Conservation (phyloP, 2,113 vertebrate genomes). For the Ictalurus punctatus region DNA sequence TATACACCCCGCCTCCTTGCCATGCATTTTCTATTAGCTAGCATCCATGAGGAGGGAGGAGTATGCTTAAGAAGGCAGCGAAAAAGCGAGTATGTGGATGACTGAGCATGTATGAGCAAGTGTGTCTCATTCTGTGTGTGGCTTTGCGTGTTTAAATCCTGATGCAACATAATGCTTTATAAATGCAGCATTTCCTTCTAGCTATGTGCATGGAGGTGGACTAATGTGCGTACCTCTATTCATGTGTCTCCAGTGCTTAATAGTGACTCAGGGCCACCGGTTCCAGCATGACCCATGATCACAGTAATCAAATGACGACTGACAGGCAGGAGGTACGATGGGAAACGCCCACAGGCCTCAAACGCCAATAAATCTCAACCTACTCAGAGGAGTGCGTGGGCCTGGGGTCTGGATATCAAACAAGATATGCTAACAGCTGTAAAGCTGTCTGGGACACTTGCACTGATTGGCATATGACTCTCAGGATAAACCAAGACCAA, state of each 20-base stretch:
- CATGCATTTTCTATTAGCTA: conserved; percentile 45
- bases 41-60: conserved; percentile 23
- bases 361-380: conserved; percentile 55
- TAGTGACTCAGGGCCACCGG: conserved; percentile 34
- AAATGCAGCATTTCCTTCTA: background rate
- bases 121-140: conserved; percentile 28
- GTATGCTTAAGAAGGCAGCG: background rate
- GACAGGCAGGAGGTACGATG: conserved; percentile 22
- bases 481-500: background rate
- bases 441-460: conserved; percentile 47
- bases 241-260: conserved; percentile 20
- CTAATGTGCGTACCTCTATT: conserved; percentile 1
- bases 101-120: conserved; percentile 8
- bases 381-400: conserved; percentile 31
- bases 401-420: conserved; percentile 51
- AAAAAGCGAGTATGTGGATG: conserved; percentile 5
- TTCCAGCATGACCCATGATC: conserved; percentile 48
- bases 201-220: background rate
- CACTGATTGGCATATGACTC: conserved; percentile 52
- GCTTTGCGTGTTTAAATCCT: background rate
- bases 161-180: conserved; percentile 12
- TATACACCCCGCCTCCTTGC: background rate
- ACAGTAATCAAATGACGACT: conserved; percentile 35
- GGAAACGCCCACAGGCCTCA: conserved; percentile 42
- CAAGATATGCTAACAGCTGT: conserved; percentile 59